phyloP scores from a whole-genome alignment of 2,797 vertebrate genomes.

The Gymnoscopelus microlampas region DNA sequence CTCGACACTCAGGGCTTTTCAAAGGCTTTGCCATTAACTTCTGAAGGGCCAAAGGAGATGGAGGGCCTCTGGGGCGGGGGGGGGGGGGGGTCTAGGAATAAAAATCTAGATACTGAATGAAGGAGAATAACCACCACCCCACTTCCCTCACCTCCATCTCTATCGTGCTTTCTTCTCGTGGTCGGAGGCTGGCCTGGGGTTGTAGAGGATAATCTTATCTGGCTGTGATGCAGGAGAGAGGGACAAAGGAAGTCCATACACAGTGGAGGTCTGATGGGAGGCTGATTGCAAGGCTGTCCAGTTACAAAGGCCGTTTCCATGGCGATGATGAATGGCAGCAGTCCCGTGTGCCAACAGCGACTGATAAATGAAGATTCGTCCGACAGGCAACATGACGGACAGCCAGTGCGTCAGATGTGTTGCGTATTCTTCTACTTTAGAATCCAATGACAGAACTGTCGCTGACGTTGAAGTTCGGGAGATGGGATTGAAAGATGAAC shows the following conservation, averaged over 20 bases:
- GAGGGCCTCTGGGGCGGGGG: slow-evolving; percentile 80
- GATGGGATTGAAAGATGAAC: not conserved
- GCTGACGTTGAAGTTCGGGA: not conserved
- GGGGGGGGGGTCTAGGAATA: slow-evolving; percentile 82
- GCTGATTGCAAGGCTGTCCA: slow-evolving; percentile 87
- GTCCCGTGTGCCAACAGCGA: slow-evolving; percentile 55
- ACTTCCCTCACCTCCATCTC: slow-evolving; percentile 26
- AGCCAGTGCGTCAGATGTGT: slow-evolving; percentile 36
- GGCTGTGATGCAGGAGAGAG: slow-evolving; percentile 81
- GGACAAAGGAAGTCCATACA: slow-evolving; percentile 83
- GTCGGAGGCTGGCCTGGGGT: slow-evolving; percentile 76
- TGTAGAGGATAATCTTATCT: slow-evolving; percentile 92
- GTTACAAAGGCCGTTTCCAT: slow-evolving; percentile 67
- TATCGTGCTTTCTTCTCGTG: slow-evolving; percentile 65
- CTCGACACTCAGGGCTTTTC: slow-evolving; percentile 88
- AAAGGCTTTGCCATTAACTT: slow-evolving; percentile 74
- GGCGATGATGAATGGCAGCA: slow-evolving; percentile 86
- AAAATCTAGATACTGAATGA: slow-evolving; percentile 55
- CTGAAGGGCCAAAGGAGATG: slow-evolving; percentile 83
- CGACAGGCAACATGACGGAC: slow-evolving; percentile 55
- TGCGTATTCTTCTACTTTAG: slow-evolving; percentile 3
- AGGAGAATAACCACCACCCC: slow-evolving; percentile 15
- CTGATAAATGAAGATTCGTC: slow-evolving; percentile 59
- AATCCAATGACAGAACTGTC: not conserved
- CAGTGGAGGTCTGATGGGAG: slow-evolving; percentile 80